Conservation (phyloP, 2,113 vertebrate species). For the Leucopsar rothschildi region DNA sequence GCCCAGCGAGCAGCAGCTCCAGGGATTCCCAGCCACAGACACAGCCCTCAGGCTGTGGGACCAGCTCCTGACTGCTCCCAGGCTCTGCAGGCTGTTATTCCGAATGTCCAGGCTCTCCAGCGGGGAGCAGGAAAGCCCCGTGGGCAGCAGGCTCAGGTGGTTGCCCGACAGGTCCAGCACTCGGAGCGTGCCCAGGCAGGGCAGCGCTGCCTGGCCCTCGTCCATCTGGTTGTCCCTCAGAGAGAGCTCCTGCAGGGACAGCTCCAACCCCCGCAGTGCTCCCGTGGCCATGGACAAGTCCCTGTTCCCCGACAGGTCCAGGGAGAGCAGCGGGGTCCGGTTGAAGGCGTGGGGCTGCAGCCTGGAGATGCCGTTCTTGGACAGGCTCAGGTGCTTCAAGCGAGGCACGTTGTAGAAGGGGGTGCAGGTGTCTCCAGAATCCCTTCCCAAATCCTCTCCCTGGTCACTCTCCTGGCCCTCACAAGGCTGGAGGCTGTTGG, state of each 20-base stretch:
- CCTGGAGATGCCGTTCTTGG: conserved; percentile 65
- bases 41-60: conserved; percentile 53
- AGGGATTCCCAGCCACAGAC: conserved; percentile 71
- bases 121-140: conserved; percentile 54
- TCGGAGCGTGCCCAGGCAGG: conserved; percentile 66
- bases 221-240: conserved; percentile 71
- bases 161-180: conserved; percentile 74
- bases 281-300: conserved; percentile 43
- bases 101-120: conserved; percentile 69
- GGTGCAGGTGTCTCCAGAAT: conserved; percentile 40
- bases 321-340: conserved; percentile 61
- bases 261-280: conserved; percentile 61
- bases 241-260: conserved; percentile 71
- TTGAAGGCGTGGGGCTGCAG: conserved; percentile 65
- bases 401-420: conserved; percentile 55
- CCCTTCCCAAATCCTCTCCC: neutral
- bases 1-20: conserved; percentile 75
- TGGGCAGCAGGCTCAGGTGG: conserved; percentile 57
- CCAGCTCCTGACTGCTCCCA: conserved; percentile 32
- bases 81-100: conserved; percentile 55
- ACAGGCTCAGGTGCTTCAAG: conserved; percentile 74
- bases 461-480: neutral
- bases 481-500: conserved; percentile 74
- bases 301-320: conserved; percentile 75
- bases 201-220: conserved; percentile 34